Conservation (phyloP, 2,113 vertebrate genomes). For the Ctenomys sociabilis region DNA sequence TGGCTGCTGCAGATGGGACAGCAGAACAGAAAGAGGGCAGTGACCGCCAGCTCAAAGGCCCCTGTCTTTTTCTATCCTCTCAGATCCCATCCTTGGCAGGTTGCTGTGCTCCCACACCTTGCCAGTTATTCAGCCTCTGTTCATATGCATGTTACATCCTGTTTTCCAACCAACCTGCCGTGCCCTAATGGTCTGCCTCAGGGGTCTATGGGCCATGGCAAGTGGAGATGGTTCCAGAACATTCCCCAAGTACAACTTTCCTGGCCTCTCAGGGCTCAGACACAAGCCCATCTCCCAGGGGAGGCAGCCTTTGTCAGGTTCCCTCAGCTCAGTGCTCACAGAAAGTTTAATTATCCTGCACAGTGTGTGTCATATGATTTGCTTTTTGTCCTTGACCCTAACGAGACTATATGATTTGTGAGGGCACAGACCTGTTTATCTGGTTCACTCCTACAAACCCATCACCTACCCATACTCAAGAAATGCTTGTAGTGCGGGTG, state of each 20-base stretch:
- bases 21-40: neutral
- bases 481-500: neutral
- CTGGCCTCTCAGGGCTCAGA: neutral
- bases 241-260: neutral
- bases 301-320: neutral
- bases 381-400: neutral
- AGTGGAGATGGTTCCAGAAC: neutral
- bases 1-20: neutral
- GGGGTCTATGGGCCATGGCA: neutral
- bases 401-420: neutral
- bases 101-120: neutral
- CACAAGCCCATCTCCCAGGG: neutral
- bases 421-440: neutral
- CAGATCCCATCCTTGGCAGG: neutral
- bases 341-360: neutral
- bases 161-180: neutral
- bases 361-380: neutral
- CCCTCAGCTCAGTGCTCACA: neutral
- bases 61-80: neutral
- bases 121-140: neutral
- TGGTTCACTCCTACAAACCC: neutral
- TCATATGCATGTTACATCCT: neutral
- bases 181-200: neutral
- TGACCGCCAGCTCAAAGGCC: neutral
- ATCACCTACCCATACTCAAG: neutral